Evolutionary conservation across 2,113 vertebrate species (phyloP).

Genomic region (Colossoma macropomum): DNA sequence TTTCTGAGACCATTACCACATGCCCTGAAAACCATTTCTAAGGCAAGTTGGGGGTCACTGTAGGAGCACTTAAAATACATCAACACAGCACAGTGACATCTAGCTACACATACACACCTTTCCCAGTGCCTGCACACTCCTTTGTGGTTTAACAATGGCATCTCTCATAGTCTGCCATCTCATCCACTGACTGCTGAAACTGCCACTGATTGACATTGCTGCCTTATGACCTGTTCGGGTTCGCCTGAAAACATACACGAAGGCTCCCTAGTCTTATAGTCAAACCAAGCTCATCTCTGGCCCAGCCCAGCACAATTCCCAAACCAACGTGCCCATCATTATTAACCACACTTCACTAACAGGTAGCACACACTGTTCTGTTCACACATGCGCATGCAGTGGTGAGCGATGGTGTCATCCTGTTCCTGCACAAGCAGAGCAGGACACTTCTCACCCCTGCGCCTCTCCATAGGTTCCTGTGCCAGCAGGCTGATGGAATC

Average conservation of each 20-base stretch:
- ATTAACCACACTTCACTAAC: slow-evolving; percentile 44
- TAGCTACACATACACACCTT: slow-evolving; percentile 60
- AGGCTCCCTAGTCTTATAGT: slow-evolving; percentile 38
- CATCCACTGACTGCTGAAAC: slow-evolving; percentile 70
- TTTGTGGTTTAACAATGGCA: slow-evolving; percentile 58
- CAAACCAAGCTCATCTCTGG: slow-evolving; percentile 17
- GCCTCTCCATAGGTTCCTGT: slow-evolving; percentile 15
- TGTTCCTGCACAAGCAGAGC: slow-evolving; percentile 37
- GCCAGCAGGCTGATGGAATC: slow-evolving; percentile 20
- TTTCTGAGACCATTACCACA: neutral
- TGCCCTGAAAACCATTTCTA: neutral
- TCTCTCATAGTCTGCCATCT: slow-evolving; percentile 71
- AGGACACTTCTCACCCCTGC: slow-evolving; percentile 38
- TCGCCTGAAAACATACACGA: slow-evolving; percentile 29
- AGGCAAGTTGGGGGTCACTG: neutral
- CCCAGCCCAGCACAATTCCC: neutral
- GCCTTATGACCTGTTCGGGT: neutral
- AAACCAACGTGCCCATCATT: slow-evolving; percentile 29
- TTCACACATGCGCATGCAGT: slow-evolving; percentile 35
- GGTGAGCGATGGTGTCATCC: slow-evolving; percentile 26
- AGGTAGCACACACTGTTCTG: slow-evolving; percentile 38
- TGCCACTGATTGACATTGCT: slow-evolving; percentile 67
- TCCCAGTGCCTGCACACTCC: slow-evolving; percentile 45
- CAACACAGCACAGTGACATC: slow-evolving; percentile 23
- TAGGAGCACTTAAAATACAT: neutral